Evolutionary conservation across 2,113 vertebrate species (phyloP).

Genomic region (Sminthopsis crassicaudata): DNA sequence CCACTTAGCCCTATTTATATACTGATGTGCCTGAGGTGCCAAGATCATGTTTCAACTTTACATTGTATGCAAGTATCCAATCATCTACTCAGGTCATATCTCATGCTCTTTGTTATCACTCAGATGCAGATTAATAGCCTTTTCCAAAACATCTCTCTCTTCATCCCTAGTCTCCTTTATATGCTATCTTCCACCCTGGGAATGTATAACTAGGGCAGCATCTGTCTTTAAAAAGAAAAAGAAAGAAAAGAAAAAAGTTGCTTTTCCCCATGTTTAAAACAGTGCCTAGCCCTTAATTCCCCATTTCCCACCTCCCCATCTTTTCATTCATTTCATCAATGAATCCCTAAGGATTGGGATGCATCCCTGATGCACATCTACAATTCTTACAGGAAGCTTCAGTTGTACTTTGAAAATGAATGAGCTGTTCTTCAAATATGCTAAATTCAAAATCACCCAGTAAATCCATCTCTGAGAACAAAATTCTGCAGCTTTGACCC

Average conservation of each 20-base stretch:
- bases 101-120: background rate
- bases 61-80: background rate
- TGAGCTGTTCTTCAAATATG: background rate
- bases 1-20: background rate
- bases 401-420: conserved; percentile 7
- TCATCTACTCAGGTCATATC: background rate
- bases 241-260: background rate
- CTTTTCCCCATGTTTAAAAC: background rate
- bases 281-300: background rate
- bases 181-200: background rate
- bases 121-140: background rate
- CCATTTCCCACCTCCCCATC: background rate
- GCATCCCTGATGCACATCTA: background rate
- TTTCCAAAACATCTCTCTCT: background rate
- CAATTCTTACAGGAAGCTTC: background rate
- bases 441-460: background rate
- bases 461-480: background rate
- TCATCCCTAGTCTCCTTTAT: background rate
- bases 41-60: background rate
- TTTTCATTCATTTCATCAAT: conserved; percentile 16
- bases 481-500: conserved; percentile 16
- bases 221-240: background rate
- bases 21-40: background rate
- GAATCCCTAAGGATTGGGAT: conserved; percentile 22
- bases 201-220: background rate